Evolutionary conservation across 2,113 vertebrate genomes (phyloP), one percentile per base, ranked within the genome.

Genomic region (Hipposideros armiger): DNA sequence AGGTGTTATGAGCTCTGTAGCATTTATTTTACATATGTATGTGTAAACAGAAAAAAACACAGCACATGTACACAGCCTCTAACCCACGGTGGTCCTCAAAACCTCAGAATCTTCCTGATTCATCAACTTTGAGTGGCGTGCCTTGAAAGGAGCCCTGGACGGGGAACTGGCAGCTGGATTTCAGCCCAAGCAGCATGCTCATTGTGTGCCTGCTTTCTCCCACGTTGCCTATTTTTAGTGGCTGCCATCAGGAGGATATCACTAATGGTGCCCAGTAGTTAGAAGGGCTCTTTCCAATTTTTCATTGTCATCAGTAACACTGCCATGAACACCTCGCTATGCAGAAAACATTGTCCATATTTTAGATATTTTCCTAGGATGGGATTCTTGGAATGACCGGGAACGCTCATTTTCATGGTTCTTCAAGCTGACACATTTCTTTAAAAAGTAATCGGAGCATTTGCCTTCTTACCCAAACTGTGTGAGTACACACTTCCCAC

Each of bases 191-290:
- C 47, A 50, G 11, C 14, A 24, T 45, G 40, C 9, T 7, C 62
- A 7, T 15, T 20, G 42, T 30, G 24, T 30, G 20, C 64, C 54
- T 67, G 77, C 1, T 14, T 4, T 74, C 50, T 22, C 56, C 22
- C n/a, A 6, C 20, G 45, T 2, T 13, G 74, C 72, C 72, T 47
- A 16, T 73, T 66, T 90, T n/a, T 19, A 76, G 47, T 15, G 56
- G 66, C 72, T n/a, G 20, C 47, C 47, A 4, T 42, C 14, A 26
- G 91, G 64, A 72, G 36, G 74, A 26, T 4, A n/a, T 3, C 11
- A 9, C 4, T 36, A 14, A 20, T 7, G 1, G n/a, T 1, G 26
- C 26, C 52, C 0, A 1, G n/a, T 5, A 58, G 67, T 1, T n/a
- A 58, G 24, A 30, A 28, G 5, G 50, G 54, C 64, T 70, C n/a